These are phyloP conservation scores for Amorpha juglandis DNA, from an alignment of 2,888 invertebrate species.

Conservation along the genomic window DNA sequence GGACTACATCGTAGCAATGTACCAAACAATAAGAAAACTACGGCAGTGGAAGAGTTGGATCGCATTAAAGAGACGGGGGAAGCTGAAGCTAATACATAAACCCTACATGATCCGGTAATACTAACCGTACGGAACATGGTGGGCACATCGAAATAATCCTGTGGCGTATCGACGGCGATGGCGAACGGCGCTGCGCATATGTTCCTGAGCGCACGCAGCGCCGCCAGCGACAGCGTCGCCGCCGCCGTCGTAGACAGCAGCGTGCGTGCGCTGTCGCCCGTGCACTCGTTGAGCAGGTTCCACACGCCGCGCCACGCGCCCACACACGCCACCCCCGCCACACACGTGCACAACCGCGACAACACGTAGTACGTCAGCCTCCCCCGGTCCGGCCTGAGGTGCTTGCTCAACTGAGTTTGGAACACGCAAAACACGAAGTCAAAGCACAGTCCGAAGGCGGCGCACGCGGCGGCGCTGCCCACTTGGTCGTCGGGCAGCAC, in stretches of 20 bases:
- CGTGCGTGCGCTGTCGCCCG: slow-evolving; percentile 84
- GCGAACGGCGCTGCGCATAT: slow-evolving; percentile 93
- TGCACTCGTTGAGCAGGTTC: slow-evolving; percentile 89
- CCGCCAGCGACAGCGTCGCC: slow-evolving; percentile 87
- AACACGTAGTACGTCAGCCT: slow-evolving; percentile 87
- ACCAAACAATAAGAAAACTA: background rate
- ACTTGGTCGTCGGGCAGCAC: slow-evolving; percentile 86
- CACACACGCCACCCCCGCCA: slow-evolving; percentile 92
- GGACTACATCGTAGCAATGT: slow-evolving; percentile 17
- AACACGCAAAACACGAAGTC: slow-evolving; percentile 88
- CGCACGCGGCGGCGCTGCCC: slow-evolving; percentile 87
- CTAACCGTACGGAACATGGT: slow-evolving; percentile 94
- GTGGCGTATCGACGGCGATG: slow-evolving; percentile 88
- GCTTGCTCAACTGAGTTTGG: slow-evolving; percentile 85
- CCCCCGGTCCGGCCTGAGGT: slow-evolving; percentile 86
- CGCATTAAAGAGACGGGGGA: too few species aligned
- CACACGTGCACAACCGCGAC: slow-evolving; percentile 89
- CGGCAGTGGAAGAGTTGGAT: background rate
- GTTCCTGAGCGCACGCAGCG: slow-evolving; percentile 89
- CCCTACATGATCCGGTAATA: slow-evolving; percentile 41
- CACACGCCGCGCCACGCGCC: slow-evolving; percentile 95
- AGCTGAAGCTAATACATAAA: background rate
- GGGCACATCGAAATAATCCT: slow-evolving; percentile 92
- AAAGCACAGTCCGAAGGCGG: slow-evolving; percentile 88
- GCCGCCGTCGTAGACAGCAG: slow-evolving; percentile 87